phyloP scores from a whole-genome alignment of 1,140 invertebrate genomes.

The Orius laevigatus region DNA sequence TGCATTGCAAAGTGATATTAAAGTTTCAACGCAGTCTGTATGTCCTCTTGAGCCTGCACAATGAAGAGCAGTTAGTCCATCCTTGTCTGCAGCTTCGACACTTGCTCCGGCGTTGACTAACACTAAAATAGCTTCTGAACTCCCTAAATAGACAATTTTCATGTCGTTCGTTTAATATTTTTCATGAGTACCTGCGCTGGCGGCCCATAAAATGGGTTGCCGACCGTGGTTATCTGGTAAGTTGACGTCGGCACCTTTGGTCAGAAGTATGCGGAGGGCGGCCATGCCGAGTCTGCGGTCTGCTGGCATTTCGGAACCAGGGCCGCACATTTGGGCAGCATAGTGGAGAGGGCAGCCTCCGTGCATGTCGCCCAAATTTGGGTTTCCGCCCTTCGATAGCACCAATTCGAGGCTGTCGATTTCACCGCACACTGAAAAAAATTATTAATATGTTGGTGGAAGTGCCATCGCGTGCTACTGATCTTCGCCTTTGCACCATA shows the following conservation, averaged over 20 bases:
- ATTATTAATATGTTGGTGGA: too few relatives aligned
- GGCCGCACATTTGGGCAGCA: conserved; percentile 88
- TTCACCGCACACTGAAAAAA: conserved; percentile 65
- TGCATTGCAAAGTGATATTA: conserved; percentile 76
- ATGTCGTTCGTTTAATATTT: not conserved
- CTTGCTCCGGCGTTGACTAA: conserved; percentile 70
- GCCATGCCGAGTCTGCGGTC: conserved; percentile 42
- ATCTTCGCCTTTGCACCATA: too few relatives aligned
- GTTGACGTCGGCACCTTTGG: conserved; percentile 62
- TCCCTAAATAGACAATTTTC: conserved; percentile 32
- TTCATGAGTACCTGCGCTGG: conserved; percentile 60
- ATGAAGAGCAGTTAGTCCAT: conserved; percentile 75
- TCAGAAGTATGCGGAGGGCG: conserved; percentile 68
- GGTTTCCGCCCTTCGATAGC: conserved; percentile 61
- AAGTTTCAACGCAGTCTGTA: conserved; percentile 74
- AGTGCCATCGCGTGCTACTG: too few relatives aligned
- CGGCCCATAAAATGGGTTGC: conserved; percentile 89
- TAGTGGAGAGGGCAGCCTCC: conserved; percentile 92
- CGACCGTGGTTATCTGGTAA: conserved; percentile 79
- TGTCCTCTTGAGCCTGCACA: conserved; percentile 92
- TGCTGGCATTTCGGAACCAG: conserved; percentile 46
- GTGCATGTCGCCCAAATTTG: conserved; percentile 78
- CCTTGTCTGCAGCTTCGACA: conserved; percentile 61
- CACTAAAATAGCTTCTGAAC: conserved; percentile 71
- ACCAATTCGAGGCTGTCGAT: conserved; percentile 72